phyloP scores from a whole-genome alignment of 2,797 vertebrate genomes.

The Enteromius radiatus region DNA sequence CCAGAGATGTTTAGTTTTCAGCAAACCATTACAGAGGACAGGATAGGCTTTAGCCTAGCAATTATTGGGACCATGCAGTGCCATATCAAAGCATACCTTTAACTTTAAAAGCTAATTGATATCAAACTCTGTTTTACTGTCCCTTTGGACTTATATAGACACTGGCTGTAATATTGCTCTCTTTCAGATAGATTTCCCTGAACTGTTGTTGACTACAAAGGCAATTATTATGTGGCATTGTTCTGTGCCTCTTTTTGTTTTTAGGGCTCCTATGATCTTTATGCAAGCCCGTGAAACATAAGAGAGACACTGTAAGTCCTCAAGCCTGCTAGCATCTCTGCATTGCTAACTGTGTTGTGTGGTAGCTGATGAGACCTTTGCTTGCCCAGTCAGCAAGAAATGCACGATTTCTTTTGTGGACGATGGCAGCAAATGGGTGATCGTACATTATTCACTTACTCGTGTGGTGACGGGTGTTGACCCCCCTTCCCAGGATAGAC shows the following conservation, averaged over 20 bases:
- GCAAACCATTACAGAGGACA: conserved; percentile 34
- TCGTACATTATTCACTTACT: conserved; percentile 60
- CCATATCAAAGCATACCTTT: conserved; percentile 20
- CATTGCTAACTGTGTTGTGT: conserved; percentile 60
- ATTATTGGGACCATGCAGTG: conserved; percentile 13
- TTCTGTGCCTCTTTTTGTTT: conserved; percentile 66
- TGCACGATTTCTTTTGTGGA: conserved; percentile 62
- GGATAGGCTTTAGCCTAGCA: conserved; percentile 37
- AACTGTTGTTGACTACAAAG: conserved; percentile 40
- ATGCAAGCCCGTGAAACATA: conserved; percentile 60
- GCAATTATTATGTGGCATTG: conserved; percentile 54
- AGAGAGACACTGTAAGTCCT: conserved; percentile 63
- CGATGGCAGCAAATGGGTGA: conserved; percentile 59
- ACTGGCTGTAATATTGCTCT: background rate
- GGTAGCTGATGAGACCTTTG: conserved; percentile 56
- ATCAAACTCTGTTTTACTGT: conserved; percentile 3
- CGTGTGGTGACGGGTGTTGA: conserved; percentile 58
- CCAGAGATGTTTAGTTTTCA: conserved; percentile 22
- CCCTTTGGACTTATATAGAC: conserved; percentile 10
- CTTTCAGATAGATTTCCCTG: conserved; percentile 15
- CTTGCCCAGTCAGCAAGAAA: conserved; percentile 61
- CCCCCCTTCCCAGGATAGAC: conserved; percentile 53
- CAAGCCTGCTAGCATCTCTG: conserved; percentile 59
- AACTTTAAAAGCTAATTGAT: conserved; percentile 23
- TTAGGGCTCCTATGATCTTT: conserved; percentile 62